Base-by-base conservation (phyloP, 2,113 vertebrate species). In the Ceyx cyanopectus region DNA sequence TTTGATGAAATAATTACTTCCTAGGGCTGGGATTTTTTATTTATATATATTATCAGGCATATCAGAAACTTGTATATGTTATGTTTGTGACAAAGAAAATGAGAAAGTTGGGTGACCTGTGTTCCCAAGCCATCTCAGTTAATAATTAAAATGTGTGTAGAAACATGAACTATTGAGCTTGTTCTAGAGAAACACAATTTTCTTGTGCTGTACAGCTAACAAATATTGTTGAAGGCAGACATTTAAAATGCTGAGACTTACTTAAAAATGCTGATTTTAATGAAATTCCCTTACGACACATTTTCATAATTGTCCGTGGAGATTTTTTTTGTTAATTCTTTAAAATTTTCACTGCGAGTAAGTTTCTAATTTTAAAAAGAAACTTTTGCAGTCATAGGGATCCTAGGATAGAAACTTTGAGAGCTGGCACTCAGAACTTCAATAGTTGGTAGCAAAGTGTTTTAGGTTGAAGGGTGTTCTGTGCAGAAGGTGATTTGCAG, bases 141-240 rank as follows among this genome's bases (percentile, higher is more conserved):
- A 91, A 66, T 92, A 74, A 95, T 91, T 91, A 95, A 86, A 85
- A 81, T 68, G 45, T 34, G 34, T 86, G 46, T 70, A 87, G 72
- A 74, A 87, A 87, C 56, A n/a, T 63, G 79, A 90, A 43, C 54
- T 89, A 70, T 87, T 81, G 87, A 88, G 66, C 12, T 92, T 40
- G 22, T 88, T 81, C 40, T 74, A 78, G 45, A 87, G 51, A 94
- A 92, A 88, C 30, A 57, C 13, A n/a, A 77, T 82, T 91, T 87
- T 86, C 46, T 88, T 70, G 14, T 68, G 57, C 9, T 12, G 10
- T 84, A 37, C 14, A 78, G 40, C 69, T 86, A 93, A 94, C 88
- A 69, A 92, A 74, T 65, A 72, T 54, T 84, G 37, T 78, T 67
- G 79, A 93, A 93, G 12, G 9, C 48, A 93, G 23, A 9, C 14